Base-by-base conservation (phyloP, 2,797 vertebrate species). In the Gallinago stenura region DNA sequence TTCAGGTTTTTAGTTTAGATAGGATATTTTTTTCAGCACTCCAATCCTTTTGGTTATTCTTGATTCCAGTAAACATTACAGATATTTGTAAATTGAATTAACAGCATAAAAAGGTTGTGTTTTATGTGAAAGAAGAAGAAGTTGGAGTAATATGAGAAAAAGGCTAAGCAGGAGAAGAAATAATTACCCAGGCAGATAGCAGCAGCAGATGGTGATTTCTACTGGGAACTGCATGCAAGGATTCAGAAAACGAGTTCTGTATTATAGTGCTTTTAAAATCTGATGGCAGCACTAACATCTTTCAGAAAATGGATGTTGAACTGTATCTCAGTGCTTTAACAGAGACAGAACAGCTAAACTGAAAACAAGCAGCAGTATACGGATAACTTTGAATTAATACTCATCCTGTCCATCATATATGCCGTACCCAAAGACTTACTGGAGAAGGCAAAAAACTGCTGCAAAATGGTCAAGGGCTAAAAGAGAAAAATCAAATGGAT, bases 181-280 rank as follows among this genome's bases (percentile, higher is more conserved):
- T 89, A 75, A 87, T 87, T 92, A 86, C 15, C 10, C 70, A 90
- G 92, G 90, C 88, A 95, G 93, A 92, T 77, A 95, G 37, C 84
- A 95, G 90, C 64, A 98, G 92, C 97, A 98, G 97, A 97, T 97
- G 96, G 97, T 87, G 87, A 92, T 95, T 92, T 80, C 97, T 96
- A 93, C 61, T 83, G 97, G 97, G 97, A 98, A 97, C 97, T 96
- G 80, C 87, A 65, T 35, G 12, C 57, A 96, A 96, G 48, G 65
- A 94, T 94, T 97, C 86, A 87, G 91, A 96, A 95, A 89, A 94
- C n/a, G 33, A 94, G 65, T 87, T 80, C 68, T 90, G 68, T 83
- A 70, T 77, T 91, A 45, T 60, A 41, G 56, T 6, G 15, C 31
- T 85, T 93, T 95, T 83, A 64, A 83, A 94, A 81, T 61, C 61